A percentile compares a stretch with the other conserved stretches of the same genome.
These are phyloP conservation scores for Abrostola triplasia DNA, from an alignment of 2,888 invertebrate species.

Conservation along the genomic window DNA sequence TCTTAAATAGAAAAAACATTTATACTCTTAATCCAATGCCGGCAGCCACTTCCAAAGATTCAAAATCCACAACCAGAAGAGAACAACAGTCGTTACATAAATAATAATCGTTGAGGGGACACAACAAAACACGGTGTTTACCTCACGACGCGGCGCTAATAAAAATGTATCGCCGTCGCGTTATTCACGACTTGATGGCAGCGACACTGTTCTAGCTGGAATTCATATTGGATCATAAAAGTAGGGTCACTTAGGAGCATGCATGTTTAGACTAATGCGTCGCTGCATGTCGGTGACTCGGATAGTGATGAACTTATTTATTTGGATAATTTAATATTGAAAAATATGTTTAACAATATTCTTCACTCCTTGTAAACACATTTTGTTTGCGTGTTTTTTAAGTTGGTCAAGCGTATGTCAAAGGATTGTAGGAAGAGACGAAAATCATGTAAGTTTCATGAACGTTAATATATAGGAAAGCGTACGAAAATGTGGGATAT, in stretches of 20 bases:
- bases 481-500: too few relatives aligned
- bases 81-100: conserved; percentile 87
- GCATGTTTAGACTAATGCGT: conserved; percentile 8
- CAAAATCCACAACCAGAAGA: conserved; percentile 53
- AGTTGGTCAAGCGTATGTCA: too few relatives aligned
- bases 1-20: background rate
- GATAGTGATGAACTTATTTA: background rate
- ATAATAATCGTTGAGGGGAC: conserved; percentile 77
- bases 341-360: too few relatives aligned
- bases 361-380: too few relatives aligned
- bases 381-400: too few relatives aligned
- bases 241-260: background rate
- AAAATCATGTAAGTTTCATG: too few relatives aligned
- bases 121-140: conserved; percentile 81
- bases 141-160: conserved; percentile 67
- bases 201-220: conserved; percentile 25
- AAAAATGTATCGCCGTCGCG: conserved; percentile 68
- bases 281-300: background rate
- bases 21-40: background rate
- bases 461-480: too few relatives aligned
- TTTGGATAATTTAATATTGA: too few relatives aligned
- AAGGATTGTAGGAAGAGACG: too few relatives aligned
- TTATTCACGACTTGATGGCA: conserved; percentile 60
- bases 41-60: conserved; percentile 53
- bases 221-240: conserved; percentile 34